Evolutionary conservation across 2,113 vertebrate genomes (phyloP), one percentile per base, ranked within the genome.

Genomic region (Anolis carolinensis): DNA sequence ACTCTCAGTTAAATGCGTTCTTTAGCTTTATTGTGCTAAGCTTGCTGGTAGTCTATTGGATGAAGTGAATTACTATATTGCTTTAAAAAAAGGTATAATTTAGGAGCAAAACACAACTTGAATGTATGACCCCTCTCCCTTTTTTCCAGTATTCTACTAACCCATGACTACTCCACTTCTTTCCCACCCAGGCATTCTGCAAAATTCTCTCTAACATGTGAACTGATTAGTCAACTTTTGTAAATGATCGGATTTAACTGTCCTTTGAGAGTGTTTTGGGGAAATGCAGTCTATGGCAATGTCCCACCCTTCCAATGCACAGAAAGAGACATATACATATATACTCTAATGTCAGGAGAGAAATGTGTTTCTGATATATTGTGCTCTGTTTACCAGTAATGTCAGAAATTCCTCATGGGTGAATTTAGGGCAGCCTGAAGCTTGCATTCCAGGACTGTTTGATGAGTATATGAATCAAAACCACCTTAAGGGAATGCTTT

Each of bases 151-250:
- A 72, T 72, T 76, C 68, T 88, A 71, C 90, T 89, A 71, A 59
- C 11, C 71, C 81, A 82, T 85, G 32, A 27, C 3, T 77, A 72
- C 52, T 91, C 79, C 80, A 65, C 2, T 91, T 86, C 84, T 90
- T 92, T 89, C 85, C 79, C 84, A 44, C 84, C 70, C 68, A 82
- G 88, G 20, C 62, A 70, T 73, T 90, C 89, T 88, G 67, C 39
- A 90, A 92, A 95, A 88, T 89, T 71, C 68, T 71, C 68, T 62
- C 89, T 92, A 91, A 88, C 93, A 93, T 94, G 83, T 89, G 82
- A 88, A 80, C 82, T 85, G 81, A 86, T 91, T 82, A 87, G 74
- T 87, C 87, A 89, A 83, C 81, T 92, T 88, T 76, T 78, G 70
- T 86, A 87, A 87, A 87, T 85, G 83, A 77, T 92, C 71, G 81